Conservation (phyloP, 2,888 invertebrate genomes). For the Mactromeris polynyma region DNA sequence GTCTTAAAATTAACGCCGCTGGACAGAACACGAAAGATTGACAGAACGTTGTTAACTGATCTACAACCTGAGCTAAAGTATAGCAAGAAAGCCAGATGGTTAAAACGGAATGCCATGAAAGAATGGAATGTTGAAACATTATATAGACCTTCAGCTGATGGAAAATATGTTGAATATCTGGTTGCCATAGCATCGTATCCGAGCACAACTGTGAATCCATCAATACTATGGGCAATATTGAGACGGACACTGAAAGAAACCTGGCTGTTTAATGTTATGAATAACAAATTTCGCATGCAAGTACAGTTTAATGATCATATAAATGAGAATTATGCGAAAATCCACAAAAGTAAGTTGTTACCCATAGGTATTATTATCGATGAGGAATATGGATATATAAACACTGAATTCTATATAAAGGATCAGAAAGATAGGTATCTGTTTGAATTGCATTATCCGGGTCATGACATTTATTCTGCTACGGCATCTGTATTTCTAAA, state of each 20-base stretch:
- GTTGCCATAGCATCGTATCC: background rate
- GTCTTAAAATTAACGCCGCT: background rate
- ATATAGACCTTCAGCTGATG: background rate
- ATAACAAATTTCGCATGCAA: background rate
- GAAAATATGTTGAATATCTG: background rate
- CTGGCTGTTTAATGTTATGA: background rate
- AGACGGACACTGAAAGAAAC: background rate
- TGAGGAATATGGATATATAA: background rate
- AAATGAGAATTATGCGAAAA: background rate
- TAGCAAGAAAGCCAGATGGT: background rate
- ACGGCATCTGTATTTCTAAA: background rate
- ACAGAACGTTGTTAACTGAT: background rate
- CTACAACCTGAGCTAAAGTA: background rate
- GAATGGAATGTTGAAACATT: background rate
- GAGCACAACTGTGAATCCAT: background rate
- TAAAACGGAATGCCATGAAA: conserved; percentile 3
- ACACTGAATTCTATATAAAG: too few relatives aligned
- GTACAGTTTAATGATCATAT: background rate
- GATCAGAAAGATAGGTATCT: too few relatives aligned
- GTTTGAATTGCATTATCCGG: too few relatives aligned
- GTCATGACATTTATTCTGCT: background rate
- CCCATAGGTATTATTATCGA: too few relatives aligned
- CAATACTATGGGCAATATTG: background rate
- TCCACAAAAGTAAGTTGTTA: background rate
- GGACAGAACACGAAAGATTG: background rate